Evolutionary conservation across 2,888 invertebrate genomes (phyloP).

Genomic region (Syritta pipiens): DNA sequence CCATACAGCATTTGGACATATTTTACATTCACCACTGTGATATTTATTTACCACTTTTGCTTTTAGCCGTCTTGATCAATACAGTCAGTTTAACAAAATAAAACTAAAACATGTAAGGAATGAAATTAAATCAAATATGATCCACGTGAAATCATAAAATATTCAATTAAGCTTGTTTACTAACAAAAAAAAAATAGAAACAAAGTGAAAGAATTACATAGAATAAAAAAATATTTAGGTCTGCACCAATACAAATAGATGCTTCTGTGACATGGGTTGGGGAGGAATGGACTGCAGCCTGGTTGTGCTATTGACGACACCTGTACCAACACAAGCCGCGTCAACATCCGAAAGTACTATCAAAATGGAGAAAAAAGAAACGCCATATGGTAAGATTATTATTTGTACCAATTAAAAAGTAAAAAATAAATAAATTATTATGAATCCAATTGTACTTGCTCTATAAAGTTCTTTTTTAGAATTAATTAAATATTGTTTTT

Average conservation of each 20-base stretch:
- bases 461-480: slow-evolving; percentile 6
- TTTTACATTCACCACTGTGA: too few species aligned
- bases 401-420: slow-evolving; percentile 28
- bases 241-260: slow-evolving; percentile 95
- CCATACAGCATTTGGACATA: too few species aligned
- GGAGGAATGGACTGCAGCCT: slow-evolving; percentile 92
- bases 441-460: neutral
- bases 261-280: slow-evolving; percentile 94
- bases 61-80: too few species aligned
- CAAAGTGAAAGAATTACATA: neutral
- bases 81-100: too few species aligned
- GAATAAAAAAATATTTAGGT: slow-evolving; percentile 81
- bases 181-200: slow-evolving; percentile 15
- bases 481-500: slow-evolving; percentile 11
- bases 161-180: too few species aligned
- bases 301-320: slow-evolving; percentile 85
- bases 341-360: slow-evolving; percentile 83
- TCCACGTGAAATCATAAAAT: too few species aligned
- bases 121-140: too few species aligned
- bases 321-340: slow-evolving; percentile 80
- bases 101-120: too few species aligned
- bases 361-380: slow-evolving; percentile 92
- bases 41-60: too few species aligned
- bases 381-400: slow-evolving; percentile 91
- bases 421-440: slow-evolving; percentile 21